phyloP scores from a whole-genome alignment of 2,888 invertebrate genomes.

The Neoscelio sp. region DNA sequence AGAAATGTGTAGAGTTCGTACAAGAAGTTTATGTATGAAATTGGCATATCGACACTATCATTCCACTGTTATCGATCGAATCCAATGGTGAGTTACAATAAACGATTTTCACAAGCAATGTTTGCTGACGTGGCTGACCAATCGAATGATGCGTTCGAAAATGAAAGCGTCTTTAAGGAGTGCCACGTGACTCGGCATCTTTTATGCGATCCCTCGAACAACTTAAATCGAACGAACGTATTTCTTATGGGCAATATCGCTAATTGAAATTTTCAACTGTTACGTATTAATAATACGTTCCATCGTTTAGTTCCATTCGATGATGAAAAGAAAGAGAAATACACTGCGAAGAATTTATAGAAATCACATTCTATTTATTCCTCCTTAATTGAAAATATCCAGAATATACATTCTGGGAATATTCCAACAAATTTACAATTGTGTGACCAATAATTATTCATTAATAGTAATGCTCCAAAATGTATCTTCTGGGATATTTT shows the following conservation, averaged over 20 bases:
- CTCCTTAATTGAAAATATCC: too few relatives aligned
- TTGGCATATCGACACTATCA: too few relatives aligned
- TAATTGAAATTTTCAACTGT: constrained; percentile 60
- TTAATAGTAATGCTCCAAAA: too few relatives aligned
- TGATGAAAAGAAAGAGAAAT: constrained; percentile 4
- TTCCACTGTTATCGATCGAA: too few relatives aligned
- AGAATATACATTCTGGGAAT: too few relatives aligned
- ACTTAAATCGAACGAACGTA: constrained; percentile 15
- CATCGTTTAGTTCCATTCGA: neutral
- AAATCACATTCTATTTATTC: constrained; percentile 12
- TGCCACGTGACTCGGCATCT: constrained; percentile 62
- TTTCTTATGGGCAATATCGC: constrained; percentile 56
- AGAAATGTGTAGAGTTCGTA: too few relatives aligned
- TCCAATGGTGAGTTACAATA: constrained; percentile 47
- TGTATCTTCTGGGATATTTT: too few relatives aligned
- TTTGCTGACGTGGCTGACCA: constrained; percentile 26
- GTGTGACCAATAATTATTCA: too few relatives aligned
- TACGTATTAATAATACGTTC: constrained; percentile 31
- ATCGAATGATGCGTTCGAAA: neutral
- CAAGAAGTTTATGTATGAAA: too few relatives aligned
- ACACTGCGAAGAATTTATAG: neutral
- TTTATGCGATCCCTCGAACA: constrained; percentile 46
- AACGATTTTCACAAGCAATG: constrained; percentile 55
- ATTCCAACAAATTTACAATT: too few relatives aligned
- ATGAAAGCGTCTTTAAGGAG: constrained; percentile 60